phyloP scores from a whole-genome alignment of 2,888 invertebrate species.

The Apamea sordens region DNA sequence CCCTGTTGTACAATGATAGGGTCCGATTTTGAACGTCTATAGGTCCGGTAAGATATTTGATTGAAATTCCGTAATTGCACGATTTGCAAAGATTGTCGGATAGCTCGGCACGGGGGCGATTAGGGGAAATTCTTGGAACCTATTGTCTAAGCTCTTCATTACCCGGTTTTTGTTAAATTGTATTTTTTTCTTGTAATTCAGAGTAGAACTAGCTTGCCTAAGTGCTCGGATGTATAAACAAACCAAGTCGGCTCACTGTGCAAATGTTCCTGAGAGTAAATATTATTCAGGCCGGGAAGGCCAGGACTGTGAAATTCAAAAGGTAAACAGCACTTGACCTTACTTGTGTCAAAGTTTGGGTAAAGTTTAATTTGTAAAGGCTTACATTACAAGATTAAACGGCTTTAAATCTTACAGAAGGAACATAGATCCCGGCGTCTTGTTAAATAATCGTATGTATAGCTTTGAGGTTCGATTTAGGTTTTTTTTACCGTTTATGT shows the following conservation, averaged over 20 bases:
- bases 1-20: constrained; percentile 37
- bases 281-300: constrained; percentile 39
- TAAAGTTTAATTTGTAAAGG: constrained; percentile 63
- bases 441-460: constrained; percentile 42
- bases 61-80: constrained; percentile 69
- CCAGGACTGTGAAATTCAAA: constrained; percentile 51
- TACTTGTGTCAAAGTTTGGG: constrained; percentile 58
- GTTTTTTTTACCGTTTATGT: background rate
- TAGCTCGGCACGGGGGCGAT: constrained; percentile 38
- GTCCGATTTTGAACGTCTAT: constrained; percentile 45
- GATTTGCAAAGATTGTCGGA: constrained; percentile 70
- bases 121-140: constrained; percentile 48
- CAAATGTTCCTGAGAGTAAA: constrained; percentile 50
- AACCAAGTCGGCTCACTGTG: constrained; percentile 28
- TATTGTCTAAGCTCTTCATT: constrained; percentile 62
- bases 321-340: constrained; percentile 62
- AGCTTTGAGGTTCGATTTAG: constrained; percentile 38
- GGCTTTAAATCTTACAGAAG: constrained; percentile 53
- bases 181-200: constrained; percentile 55
- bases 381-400: constrained; percentile 64
- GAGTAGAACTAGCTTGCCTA: constrained; percentile 30
- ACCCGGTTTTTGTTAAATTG: constrained; percentile 47
- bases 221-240: constrained; percentile 41
- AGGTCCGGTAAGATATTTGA: constrained; percentile 51
- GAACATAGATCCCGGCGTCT: constrained; percentile 52